These are phyloP conservation scores for Ceyx margarethae DNA, from an alignment of 2,113 vertebrate species.

Conservation along the genomic window DNA sequence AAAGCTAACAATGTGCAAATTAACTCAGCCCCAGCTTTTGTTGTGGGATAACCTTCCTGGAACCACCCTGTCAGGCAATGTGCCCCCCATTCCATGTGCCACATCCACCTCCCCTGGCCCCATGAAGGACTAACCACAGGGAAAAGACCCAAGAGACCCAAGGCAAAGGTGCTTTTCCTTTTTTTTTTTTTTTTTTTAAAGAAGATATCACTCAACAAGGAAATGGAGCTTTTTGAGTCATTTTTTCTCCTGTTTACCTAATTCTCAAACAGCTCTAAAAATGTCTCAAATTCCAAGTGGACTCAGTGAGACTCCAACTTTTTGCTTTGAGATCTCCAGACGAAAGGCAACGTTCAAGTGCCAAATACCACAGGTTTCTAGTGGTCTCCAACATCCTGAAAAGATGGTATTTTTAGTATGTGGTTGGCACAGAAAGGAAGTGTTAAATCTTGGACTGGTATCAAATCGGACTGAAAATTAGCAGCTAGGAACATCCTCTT, in stretches of 20 bases:
- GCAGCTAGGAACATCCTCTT: conserved; percentile 62
- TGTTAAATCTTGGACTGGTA: conserved; percentile 56
- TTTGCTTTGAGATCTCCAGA: background rate
- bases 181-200: background rate
- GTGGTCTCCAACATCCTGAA: conserved; percentile 54
- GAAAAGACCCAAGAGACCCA: background rate
- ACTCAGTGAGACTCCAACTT: fast-evolving
- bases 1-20: background rate
- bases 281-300: background rate
- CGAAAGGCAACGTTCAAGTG: background rate
- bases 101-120: background rate
- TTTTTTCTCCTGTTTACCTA: background rate
- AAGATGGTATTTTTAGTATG: conserved; percentile 62
- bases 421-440: conserved; percentile 57
- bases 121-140: background rate
- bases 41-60: background rate
- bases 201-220: background rate
- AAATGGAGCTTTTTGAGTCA: background rate
- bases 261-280: background rate
- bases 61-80: background rate
- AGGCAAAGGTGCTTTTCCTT: background rate
- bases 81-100: no score
- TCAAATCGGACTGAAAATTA: conserved; percentile 63
- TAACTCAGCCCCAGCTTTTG: background rate
- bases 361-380: conserved; percentile 51